phyloP scores from a whole-genome alignment of 2,797 vertebrate genomes.

The Cyclura pinguis region DNA sequence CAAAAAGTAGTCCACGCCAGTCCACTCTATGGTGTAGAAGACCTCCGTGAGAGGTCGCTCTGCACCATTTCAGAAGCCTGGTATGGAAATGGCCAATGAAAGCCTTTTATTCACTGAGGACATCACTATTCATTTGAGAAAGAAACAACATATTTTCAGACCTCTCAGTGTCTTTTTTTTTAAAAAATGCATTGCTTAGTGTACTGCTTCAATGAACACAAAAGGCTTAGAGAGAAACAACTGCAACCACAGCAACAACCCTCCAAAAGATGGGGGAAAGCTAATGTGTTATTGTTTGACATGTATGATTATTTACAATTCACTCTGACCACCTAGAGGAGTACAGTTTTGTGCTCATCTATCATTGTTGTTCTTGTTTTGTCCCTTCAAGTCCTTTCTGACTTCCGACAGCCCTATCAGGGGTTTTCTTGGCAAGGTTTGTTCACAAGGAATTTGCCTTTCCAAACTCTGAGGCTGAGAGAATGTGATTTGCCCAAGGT shows the following conservation, averaged over 20 bases:
- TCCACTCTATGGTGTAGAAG: no score
- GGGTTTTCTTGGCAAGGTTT: no score
- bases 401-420: no score
- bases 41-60: no score
- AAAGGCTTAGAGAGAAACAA: slow-evolving; percentile 7
- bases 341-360: not conserved
- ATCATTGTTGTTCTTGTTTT: no score
- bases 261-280: not conserved
- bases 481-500: no score
- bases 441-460: no score
- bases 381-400: no score
- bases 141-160: not conserved
- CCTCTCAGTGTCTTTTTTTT: not conserved
- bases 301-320: not conserved
- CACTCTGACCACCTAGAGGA: not conserved
- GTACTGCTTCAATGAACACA: not conserved
- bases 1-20: no score
- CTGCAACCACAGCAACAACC: not conserved
- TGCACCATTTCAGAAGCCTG: no score
- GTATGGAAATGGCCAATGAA: no score
- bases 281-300: not conserved
- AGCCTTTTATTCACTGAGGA: slow-evolving; percentile 11
- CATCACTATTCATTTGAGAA: not conserved
- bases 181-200: not conserved
- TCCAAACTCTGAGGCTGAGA: no score